Conservation (phyloP, 2,797 vertebrate genomes). For the Neosilurus mollespiculum region DNA sequence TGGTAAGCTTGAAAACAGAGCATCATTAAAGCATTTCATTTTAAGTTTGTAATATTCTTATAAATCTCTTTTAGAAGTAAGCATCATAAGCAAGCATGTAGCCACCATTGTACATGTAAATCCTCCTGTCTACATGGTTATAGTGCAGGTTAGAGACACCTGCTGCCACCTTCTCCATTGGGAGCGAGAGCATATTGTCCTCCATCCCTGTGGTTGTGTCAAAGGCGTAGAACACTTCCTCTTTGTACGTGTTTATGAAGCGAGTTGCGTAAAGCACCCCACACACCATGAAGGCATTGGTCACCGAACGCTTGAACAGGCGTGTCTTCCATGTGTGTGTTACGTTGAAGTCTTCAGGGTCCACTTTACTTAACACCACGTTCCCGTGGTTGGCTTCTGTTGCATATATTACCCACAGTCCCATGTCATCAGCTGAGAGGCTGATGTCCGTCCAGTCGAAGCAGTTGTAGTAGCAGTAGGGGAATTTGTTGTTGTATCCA, state of each 20-base stretch:
- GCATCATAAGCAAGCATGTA: constrained; percentile 70
- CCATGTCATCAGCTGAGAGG: constrained; percentile 67
- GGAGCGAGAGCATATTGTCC: constrained; percentile 63
- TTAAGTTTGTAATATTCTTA: background rate
- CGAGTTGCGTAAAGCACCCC: constrained; percentile 73
- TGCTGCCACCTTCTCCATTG: constrained; percentile 66
- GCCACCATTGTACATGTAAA: constrained; percentile 74
- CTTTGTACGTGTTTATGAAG: constrained; percentile 55
- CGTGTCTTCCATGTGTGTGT: constrained; percentile 72
- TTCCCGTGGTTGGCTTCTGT: constrained; percentile 71
- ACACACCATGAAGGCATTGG: constrained; percentile 72
- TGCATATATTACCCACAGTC: constrained; percentile 73
- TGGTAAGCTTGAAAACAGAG: background rate
- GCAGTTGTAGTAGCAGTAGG: constrained; percentile 75
- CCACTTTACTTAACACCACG: constrained; percentile 65
- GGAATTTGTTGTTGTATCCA: constrained; percentile 68
- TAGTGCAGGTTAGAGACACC: constrained; percentile 72
- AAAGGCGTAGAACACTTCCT: constrained; percentile 76
- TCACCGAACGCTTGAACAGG: constrained; percentile 71
- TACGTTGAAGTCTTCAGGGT: constrained; percentile 57
- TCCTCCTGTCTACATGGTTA: constrained; percentile 64
- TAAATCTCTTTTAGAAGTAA: constrained; percentile 49
- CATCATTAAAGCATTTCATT: too few relatives aligned
- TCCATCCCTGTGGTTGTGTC: constrained; percentile 68
- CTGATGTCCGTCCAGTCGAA: constrained; percentile 66